A percentile compares a stretch with the other conserved stretches of the same genome.
These are phyloP conservation scores for Drosophila bunnanda DNA, from an alignment of 2,888 invertebrate genomes.

Conservation along the genomic window DNA sequence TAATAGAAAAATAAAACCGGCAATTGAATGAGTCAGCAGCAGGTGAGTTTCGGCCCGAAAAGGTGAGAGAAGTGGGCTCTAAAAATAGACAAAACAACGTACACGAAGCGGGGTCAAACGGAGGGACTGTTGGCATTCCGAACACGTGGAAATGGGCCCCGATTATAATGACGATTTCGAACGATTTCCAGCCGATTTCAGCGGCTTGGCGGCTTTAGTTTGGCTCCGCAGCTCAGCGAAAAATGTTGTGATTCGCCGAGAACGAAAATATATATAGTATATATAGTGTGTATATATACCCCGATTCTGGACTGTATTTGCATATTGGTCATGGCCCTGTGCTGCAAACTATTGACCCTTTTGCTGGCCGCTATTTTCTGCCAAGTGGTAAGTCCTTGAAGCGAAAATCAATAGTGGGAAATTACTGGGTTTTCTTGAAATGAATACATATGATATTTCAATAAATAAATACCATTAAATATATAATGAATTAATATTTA, in stretches of 20 bases:
- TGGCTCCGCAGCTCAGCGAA: conserved; percentile 60
- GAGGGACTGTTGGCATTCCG: conserved; percentile 53
- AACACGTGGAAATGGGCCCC: conserved; percentile 53
- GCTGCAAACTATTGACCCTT: conserved; percentile 12
- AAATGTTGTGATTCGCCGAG: conserved; percentile 61
- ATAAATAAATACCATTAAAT: background rate
- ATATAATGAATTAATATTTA: background rate
- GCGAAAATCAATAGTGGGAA: background rate
- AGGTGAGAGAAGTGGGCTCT: conserved; percentile 22
- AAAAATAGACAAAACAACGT: conserved; percentile 53
- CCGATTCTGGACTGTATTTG: background rate
- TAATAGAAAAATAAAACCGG: background rate
- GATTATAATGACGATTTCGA: conserved; percentile 32
- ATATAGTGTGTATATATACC: conserved; percentile 5
- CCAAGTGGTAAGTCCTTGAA: conserved; percentile 47
- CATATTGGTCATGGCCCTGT: conserved; percentile 16
- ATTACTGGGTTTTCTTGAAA: background rate
- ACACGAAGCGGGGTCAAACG: conserved; percentile 41
- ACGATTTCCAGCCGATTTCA: conserved; percentile 4
- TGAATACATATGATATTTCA: background rate
- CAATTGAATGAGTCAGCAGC: conserved; percentile 60
- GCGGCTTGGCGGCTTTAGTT: conserved; percentile 47
- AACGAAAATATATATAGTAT: background rate
- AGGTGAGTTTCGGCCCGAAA: conserved; percentile 8
- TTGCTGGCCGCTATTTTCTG: conserved; percentile 21